Conservation (phyloP, 2,888 invertebrate genomes). For the Colletes collaris region DNA sequence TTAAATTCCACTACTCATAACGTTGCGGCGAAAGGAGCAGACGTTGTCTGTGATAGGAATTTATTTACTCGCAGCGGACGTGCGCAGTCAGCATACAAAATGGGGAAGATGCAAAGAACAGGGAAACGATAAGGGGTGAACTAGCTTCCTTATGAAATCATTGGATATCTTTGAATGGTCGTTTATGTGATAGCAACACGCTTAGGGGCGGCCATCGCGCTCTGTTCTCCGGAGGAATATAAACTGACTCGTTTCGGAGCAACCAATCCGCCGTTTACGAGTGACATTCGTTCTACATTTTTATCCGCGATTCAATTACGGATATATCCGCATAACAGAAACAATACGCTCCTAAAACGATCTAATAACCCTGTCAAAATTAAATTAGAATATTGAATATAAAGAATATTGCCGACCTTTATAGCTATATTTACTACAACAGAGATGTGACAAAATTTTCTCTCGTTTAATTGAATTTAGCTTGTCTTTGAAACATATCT, state of each 20-base stretch:
- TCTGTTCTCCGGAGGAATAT: conserved; percentile 46
- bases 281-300: conserved; percentile 16
- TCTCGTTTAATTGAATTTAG: too few species aligned
- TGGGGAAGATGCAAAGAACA: conserved; percentile 2
- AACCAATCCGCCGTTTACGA: conserved; percentile 13
- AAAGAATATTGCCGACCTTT: too few species aligned
- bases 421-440: too few species aligned
- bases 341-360: neutral
- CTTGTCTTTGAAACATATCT: too few species aligned
- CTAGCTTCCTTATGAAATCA: conserved; percentile 22
- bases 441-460: too few species aligned
- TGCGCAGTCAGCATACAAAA: conserved; percentile 12
- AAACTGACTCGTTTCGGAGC: conserved; percentile 42
- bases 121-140: neutral
- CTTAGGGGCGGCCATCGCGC: conserved; percentile 28
- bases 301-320: conserved; percentile 36
- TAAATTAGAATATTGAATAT: too few species aligned
- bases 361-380: neutral
- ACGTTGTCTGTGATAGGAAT: conserved; percentile 32
- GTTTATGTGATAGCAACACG: conserved; percentile 49
- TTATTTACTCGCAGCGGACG: conserved; percentile 42
- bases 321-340: conserved; percentile 12
- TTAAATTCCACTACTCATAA: too few species aligned
- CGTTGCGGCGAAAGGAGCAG: conserved; percentile 5
- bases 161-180: conserved; percentile 38